Conservation (phyloP, 2,113 vertebrate genomes). For the Neotoma lepida region DNA sequence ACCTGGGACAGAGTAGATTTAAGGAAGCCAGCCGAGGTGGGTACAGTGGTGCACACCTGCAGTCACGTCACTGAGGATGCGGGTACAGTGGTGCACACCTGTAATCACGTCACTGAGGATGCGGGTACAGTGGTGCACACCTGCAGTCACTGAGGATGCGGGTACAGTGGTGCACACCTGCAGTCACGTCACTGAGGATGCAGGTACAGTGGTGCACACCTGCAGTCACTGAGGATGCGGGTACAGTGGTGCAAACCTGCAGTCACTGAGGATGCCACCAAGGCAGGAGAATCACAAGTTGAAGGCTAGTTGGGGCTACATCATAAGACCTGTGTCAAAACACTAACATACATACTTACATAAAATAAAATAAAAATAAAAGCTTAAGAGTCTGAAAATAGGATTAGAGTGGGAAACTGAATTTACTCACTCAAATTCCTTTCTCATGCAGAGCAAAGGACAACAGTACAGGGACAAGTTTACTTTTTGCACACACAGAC, state of each 20-base stretch:
- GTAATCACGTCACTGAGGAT: not conserved
- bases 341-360: not conserved
- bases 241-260: too few species aligned
- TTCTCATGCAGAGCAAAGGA: conserved; percentile 89
- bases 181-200: not conserved
- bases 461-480: conserved; percentile 97
- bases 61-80: not conserved
- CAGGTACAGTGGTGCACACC: not conserved
- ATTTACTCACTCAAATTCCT: not conserved
- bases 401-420: not conserved
- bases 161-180: not conserved
- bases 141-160: too few species aligned
- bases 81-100: not conserved
- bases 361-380: not conserved
- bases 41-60: not conserved
- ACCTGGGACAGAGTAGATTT: fast-evolving
- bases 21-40: not conserved
- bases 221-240: not conserved
- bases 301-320: not conserved
- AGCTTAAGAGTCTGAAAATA: not conserved
- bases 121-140: not conserved
- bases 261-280: not conserved
- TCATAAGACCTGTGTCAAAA: not conserved
- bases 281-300: not conserved
- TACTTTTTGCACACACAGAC: conserved; percentile 99